Base-by-base conservation (phyloP, 2,113 vertebrate genomes). In the Numenius arquata region DNA sequence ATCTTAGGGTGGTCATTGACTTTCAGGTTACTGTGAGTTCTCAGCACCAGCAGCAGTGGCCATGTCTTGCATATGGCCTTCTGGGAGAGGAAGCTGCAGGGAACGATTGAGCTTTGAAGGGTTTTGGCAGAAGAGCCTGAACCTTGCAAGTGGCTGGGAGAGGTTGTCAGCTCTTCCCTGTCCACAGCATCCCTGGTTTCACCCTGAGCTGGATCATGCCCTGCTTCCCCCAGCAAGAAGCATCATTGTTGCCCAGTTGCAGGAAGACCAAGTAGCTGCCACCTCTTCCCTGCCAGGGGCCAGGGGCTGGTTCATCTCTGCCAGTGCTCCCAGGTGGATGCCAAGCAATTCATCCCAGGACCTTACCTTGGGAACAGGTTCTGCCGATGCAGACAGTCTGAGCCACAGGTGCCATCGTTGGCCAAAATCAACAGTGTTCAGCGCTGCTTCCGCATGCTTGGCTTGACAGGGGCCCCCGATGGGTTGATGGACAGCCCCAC, bases 351-450 rank as follows among this genome's bases (percentile, higher is more conserved):
- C 23, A 47, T 75, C 30, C 50, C 3, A 7, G 52, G 22, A 34
- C 18, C 20, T 58, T n/a, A 20, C 29, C 70, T 36, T 7, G 11
- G 82, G 59, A 77, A 25, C 45, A 73, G 30, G 53, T 30, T 63
- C 77, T 55, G 5, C 52, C 52, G 8, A 34, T 19, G 40, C 38
- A 48, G 15, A 38, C 38, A 38, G 34, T 12, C 75, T 52, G 90
- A 79, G 45, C 67, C 61, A 25, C 0, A 0, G 34, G 15, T 43
- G 15, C 36, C 25, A 25, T 3, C 0, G 0, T 12, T 63, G 81
- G 76, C 71, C 65, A 77, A 77, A 73, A 38, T 73, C 81, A 89
- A 77, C 65, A 81, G 32, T n/a, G 14, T 30, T 34, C 11, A 15
- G 65, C 19, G 7, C 7, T 47, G 52, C 29, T 95, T 93, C 78